phyloP scores from a whole-genome alignment of 2,113 vertebrate species.

The Noctilio leporinus region DNA sequence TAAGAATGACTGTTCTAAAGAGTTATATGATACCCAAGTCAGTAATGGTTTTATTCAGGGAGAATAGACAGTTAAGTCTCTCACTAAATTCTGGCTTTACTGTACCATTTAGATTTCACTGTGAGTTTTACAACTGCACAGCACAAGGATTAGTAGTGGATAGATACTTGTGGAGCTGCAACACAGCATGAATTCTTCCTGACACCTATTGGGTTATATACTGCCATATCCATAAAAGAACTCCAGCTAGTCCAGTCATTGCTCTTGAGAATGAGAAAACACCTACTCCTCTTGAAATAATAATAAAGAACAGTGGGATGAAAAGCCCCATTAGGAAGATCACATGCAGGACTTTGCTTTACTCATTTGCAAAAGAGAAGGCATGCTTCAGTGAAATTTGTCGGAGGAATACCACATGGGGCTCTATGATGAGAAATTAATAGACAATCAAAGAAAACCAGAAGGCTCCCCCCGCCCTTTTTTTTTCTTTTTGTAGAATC shows the following conservation, averaged over 20 bases:
- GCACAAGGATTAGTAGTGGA: slow-evolving; percentile 59
- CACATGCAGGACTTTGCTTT: slow-evolving; percentile 64
- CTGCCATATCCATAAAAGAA: slow-evolving; percentile 67
- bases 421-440: slow-evolving; percentile 74
- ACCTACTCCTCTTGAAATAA: slow-evolving; percentile 73
- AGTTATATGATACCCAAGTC: background rate
- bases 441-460: slow-evolving; percentile 76
- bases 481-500: slow-evolving; percentile 62
- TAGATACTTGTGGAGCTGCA: slow-evolving; percentile 59
- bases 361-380: slow-evolving; percentile 77
- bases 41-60: slow-evolving; percentile 30
- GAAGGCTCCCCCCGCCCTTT: slow-evolving; percentile 59
- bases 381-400: slow-evolving; percentile 71
- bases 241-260: slow-evolving; percentile 66
- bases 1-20: slow-evolving; percentile 8
- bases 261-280: slow-evolving; percentile 73
- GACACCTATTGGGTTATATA: slow-evolving; percentile 72
- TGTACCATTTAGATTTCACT: slow-evolving; percentile 70
- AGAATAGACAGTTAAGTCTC: slow-evolving; percentile 63
- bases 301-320: slow-evolving; percentile 79
- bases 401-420: slow-evolving; percentile 69
- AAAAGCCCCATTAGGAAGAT: slow-evolving; percentile 71
- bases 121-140: slow-evolving; percentile 62
- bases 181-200: slow-evolving; percentile 74
- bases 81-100: slow-evolving; percentile 68